These are phyloP conservation scores for Pteria penguin DNA, from an alignment of 2,888 invertebrate genomes.

Conservation along the genomic window DNA sequence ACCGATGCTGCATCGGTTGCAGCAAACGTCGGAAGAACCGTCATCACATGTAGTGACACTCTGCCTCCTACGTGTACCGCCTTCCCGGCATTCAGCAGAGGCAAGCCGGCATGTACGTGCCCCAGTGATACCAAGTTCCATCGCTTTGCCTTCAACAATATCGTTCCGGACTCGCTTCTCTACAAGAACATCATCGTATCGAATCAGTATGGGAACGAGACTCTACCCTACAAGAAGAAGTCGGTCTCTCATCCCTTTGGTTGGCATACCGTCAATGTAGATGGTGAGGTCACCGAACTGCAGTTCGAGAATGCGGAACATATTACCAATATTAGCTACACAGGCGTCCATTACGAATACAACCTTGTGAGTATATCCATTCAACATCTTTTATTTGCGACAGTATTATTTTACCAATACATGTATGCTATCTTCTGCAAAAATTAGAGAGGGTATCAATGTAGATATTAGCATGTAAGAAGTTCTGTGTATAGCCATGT, in stretches of 20 bases:
- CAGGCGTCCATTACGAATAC: conserved; percentile 42
- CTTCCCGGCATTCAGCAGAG: conserved; percentile 40
- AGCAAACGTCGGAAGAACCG: conserved; percentile 28
- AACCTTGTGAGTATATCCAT: conserved; percentile 1
- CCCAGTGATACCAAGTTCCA: conserved; percentile 54
- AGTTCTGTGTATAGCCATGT: no score
- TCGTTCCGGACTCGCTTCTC: conserved; percentile 53
- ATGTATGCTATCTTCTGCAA: no score
- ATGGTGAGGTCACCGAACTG: conserved; percentile 50
- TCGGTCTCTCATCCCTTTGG: conserved; percentile 66
- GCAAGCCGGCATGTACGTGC: conserved; percentile 51
- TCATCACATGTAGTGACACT: conserved; percentile 55
- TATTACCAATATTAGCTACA: conserved; percentile 68
- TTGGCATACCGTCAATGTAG: conserved; percentile 65
- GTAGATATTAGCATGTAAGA: no score
- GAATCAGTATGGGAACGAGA: conserved; percentile 55
- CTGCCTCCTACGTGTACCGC: conserved; percentile 44
- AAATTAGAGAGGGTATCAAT: no score
- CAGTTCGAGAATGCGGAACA: conserved; percentile 62
- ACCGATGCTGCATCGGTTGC: conserved; percentile 19
- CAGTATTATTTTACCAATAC: no score
- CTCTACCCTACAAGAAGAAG: conserved; percentile 52
- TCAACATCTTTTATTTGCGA: no score
- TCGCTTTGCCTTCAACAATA: conserved; percentile 69
- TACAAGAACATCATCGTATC: conserved; percentile 55